Evolutionary conservation across 2,113 vertebrate genomes (phyloP).

Genomic region (Scolopax mira): DNA sequence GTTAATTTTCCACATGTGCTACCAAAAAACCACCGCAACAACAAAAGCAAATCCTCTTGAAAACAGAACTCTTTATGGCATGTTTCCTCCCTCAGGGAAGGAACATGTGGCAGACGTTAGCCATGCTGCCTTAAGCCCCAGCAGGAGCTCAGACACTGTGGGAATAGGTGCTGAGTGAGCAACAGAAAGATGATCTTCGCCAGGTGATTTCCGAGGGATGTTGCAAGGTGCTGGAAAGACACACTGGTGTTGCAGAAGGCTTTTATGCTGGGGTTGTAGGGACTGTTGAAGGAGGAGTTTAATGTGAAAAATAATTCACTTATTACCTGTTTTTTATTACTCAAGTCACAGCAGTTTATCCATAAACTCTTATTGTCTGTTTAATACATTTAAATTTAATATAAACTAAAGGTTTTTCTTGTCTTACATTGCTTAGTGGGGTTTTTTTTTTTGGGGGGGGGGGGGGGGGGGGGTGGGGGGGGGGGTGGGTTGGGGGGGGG

Average conservation of each 20-base stretch:
- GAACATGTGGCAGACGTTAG: neutral
- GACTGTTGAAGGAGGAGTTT: neutral
- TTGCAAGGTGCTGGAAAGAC: neutral
- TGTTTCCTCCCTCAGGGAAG: neutral
- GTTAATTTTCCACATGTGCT: neutral
- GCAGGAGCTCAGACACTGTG: neutral
- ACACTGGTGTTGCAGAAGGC: neutral
- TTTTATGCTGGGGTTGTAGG: neutral
- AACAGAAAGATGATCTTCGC: neutral
- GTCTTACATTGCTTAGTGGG: neutral
- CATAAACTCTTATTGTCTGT: neutral
- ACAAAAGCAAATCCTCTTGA: neutral
- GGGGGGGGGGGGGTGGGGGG: rapidly evolving
- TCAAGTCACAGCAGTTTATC: neutral
- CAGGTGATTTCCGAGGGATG: neutral
- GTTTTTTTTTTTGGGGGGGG: neutral
- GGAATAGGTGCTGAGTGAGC: neutral
- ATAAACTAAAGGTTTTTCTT: neutral
- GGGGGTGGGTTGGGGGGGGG: no score
- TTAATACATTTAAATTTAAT: neutral
- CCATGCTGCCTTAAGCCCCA: neutral
- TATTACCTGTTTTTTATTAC: neutral
- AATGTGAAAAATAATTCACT: neutral
- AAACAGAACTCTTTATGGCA: neutral
- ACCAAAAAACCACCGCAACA: neutral